These are phyloP conservation scores for Coenobita brevimanus DNA, from an alignment of 1,140 invertebrate genomes.

Conservation along the genomic window DNA sequence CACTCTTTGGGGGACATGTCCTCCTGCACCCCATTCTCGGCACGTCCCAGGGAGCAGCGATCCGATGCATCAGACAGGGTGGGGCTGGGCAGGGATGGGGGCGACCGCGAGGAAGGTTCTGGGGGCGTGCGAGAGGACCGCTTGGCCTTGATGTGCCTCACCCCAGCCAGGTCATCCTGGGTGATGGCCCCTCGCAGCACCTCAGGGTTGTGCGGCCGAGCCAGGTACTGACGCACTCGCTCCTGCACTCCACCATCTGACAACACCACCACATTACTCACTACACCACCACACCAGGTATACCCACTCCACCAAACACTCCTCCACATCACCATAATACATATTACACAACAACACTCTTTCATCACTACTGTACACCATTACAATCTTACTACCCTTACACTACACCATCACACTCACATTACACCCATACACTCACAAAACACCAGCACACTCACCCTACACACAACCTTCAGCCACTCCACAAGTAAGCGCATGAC, in stretches of 20 bases:
- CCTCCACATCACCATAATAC: background rate
- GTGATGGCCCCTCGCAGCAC: slow-evolving; percentile 68
- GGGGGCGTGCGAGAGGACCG: slow-evolving; percentile 64
- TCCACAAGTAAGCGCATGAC: too few species aligned
- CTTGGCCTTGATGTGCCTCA: slow-evolving; percentile 68
- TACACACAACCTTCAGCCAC: too few species aligned
- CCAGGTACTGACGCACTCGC: slow-evolving; percentile 83
- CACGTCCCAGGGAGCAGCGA: slow-evolving; percentile 24
- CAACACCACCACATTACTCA: background rate
- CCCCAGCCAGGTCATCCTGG: slow-evolving; percentile 69
- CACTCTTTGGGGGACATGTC: slow-evolving; percentile 39
- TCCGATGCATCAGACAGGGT: slow-evolving; percentile 53
- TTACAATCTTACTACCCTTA: background rate
- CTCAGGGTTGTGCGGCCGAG: slow-evolving; percentile 73
- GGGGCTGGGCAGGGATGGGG: slow-evolving; percentile 47
- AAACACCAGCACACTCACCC: too few species aligned
- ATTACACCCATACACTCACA: too few species aligned
- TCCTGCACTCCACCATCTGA: slow-evolving; percentile 89
- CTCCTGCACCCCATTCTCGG: slow-evolving; percentile 44
- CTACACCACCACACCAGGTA: too few species aligned
- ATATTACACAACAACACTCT: background rate
- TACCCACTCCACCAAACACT: too few species aligned
- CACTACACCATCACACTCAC: too few species aligned
- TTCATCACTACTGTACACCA: background rate
- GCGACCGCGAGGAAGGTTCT: slow-evolving; percentile 49